phyloP scores from a whole-genome alignment of 2,797 vertebrate species.

The Menidia menidia region DNA sequence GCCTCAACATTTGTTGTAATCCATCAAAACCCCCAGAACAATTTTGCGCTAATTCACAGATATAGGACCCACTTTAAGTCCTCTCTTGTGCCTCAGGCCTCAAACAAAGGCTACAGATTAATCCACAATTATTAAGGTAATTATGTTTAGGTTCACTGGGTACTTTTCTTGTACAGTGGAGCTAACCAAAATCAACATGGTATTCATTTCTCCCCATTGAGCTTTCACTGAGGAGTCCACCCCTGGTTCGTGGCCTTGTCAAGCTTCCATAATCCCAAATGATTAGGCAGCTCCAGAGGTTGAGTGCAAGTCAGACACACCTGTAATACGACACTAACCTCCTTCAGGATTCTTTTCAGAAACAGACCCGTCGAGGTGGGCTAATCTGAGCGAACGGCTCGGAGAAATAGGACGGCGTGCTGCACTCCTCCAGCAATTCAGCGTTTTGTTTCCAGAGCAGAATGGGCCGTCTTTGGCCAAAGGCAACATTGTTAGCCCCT shows the following conservation, averaged over 20 bases:
- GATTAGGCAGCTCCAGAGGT: conserved; percentile 35
- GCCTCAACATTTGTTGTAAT: conserved; percentile 33
- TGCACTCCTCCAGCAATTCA: conserved; percentile 62
- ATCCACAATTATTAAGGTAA: conserved; percentile 64
- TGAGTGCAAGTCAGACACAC: conserved; percentile 26
- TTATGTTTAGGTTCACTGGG: conserved; percentile 53
- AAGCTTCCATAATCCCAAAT: conserved; percentile 23
- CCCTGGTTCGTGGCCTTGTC: conserved; percentile 41
- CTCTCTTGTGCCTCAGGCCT: conserved; percentile 29
- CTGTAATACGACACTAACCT: conserved; percentile 48
- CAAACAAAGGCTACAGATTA: conserved; percentile 52
- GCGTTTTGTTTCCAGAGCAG: conserved; percentile 47
- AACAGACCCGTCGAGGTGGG: conserved; percentile 47
- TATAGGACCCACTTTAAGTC: conserved; percentile 32
- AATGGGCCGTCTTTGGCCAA: conserved; percentile 58
- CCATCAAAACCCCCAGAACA: conserved; percentile 20
- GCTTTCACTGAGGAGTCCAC: conserved; percentile 39
- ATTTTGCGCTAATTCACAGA: conserved; percentile 26
- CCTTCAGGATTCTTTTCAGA: conserved; percentile 42
- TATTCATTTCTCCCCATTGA: conserved; percentile 63
- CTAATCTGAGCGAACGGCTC: conserved; percentile 73
- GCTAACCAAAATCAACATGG: conserved; percentile 70
- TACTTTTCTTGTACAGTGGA: conserved; percentile 54
- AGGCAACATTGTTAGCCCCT: conserved; percentile 59
- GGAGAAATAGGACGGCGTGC: conserved; percentile 54